These are phyloP conservation scores for Lepisosteus osseus DNA, from an alignment of 2,113 vertebrate species.

Conservation along the genomic window DNA sequence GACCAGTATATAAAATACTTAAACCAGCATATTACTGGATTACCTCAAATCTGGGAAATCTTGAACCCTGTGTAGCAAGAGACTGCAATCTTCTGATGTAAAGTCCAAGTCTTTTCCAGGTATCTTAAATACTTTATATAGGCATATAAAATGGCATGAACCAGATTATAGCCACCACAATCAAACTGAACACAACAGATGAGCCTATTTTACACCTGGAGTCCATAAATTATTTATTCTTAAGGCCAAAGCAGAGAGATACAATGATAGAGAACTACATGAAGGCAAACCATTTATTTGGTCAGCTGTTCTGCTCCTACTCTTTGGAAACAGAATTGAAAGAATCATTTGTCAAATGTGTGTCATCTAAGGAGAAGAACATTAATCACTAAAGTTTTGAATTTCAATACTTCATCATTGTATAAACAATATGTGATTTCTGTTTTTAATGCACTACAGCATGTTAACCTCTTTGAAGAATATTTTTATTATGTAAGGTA, in stretches of 20 bases:
- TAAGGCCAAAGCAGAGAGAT: constrained; percentile 35
- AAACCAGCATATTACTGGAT: no score
- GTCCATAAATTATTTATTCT: constrained; percentile 15
- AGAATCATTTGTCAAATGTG: constrained; percentile 32
- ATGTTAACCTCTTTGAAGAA: no score
- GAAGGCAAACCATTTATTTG: constrained; percentile 44
- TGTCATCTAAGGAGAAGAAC: constrained; percentile 40
- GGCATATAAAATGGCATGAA: constrained; percentile 9
- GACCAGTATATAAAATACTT: no score
- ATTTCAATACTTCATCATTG: constrained; percentile 27
- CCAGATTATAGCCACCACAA: background rate
- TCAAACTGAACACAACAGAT: constrained; percentile 1
- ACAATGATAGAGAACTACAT: constrained; percentile 26
- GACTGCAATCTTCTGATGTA: constrained; percentile 30
- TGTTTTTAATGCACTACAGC: no score
- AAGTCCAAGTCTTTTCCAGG: constrained; percentile 24
- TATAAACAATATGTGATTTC: constrained; percentile 43
- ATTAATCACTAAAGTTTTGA: background rate
- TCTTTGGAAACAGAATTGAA: background rate
- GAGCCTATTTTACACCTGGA: constrained; percentile 23
- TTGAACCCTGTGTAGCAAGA: constrained; percentile 4
- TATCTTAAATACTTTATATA: constrained; percentile 31
- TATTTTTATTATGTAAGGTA: no score
- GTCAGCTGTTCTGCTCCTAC: constrained; percentile 51
- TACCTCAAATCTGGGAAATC: background rate